Percentiles rank a stretch among this genome's conserved stretches.
These are phyloP conservation scores for Eumacrocentrus americanus DNA, from an alignment of 2,888 invertebrate species.

Conservation along the genomic window DNA sequence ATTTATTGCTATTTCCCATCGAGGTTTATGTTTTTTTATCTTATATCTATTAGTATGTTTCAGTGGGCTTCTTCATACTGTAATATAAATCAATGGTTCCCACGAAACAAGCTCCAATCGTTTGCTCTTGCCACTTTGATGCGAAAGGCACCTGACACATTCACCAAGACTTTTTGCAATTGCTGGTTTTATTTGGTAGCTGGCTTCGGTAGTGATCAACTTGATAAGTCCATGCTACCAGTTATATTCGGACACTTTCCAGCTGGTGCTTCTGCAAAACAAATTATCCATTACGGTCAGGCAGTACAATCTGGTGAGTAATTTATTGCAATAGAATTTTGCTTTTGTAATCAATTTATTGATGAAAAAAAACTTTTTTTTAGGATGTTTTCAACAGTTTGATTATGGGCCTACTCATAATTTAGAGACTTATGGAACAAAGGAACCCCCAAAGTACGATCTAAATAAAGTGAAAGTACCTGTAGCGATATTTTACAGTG, in stretches of 20 bases:
- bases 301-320: slow-evolving; percentile 54
- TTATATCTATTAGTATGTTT: slow-evolving; percentile 38
- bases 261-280: slow-evolving; percentile 61
- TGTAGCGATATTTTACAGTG: slow-evolving; percentile 68
- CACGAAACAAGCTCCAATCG: slow-evolving; percentile 54
- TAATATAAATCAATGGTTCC: slow-evolving; percentile 57
- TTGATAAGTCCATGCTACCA: slow-evolving; percentile 60
- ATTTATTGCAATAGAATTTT: background rate
- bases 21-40: slow-evolving; percentile 20
- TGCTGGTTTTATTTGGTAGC: slow-evolving; percentile 62
- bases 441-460: slow-evolving; percentile 67
- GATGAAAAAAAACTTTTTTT: slow-evolving; percentile 1
- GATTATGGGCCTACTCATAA: slow-evolving; percentile 65
- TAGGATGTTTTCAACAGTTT: slow-evolving; percentile 68
- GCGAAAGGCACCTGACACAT: slow-evolving; percentile 49
- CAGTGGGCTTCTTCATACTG: slow-evolving; percentile 57
- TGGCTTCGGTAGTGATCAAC: slow-evolving; percentile 61
- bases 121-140: slow-evolving; percentile 49
- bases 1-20: slow-evolving; percentile 4
- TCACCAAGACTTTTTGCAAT: slow-evolving; percentile 59
- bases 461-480: slow-evolving; percentile 68
- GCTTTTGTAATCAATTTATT: background rate
- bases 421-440: slow-evolving; percentile 62
- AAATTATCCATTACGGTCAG: slow-evolving; percentile 59
- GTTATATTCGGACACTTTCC: slow-evolving; percentile 58